phyloP scores from a whole-genome alignment of 2,113 vertebrate genomes.

The Struthidea cinerea region DNA sequence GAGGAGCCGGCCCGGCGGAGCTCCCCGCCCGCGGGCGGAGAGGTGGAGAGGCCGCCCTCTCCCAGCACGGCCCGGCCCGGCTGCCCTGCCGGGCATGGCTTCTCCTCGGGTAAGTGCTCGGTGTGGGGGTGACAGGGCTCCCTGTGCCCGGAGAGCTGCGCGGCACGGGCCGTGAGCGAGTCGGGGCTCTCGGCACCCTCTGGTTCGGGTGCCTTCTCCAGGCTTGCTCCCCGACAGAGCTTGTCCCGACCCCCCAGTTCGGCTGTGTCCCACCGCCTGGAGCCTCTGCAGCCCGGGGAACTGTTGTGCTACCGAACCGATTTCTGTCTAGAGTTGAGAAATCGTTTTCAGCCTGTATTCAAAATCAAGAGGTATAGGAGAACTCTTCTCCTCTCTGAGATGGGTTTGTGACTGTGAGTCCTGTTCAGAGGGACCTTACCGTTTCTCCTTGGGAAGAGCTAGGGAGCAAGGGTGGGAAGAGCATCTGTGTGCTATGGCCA shows the following conservation, averaged over 20 bases:
- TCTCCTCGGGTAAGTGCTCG: conserved; percentile 31
- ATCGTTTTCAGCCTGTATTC: rapidly evolving
- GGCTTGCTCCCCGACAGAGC: rapidly evolving
- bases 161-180: rapidly evolving
- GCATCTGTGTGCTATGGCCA: rapidly evolving
- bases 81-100: background rate
- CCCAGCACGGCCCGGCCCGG: background rate
- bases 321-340: background rate
- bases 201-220: rapidly evolving
- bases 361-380: background rate
- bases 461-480: rapidly evolving
- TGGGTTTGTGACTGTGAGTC: background rate
- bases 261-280: rapidly evolving
- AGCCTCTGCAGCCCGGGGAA: too few relatives aligned
- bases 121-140: rapidly evolving
- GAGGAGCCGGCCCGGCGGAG: background rate
- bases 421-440: rapidly evolving
- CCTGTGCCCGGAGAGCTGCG: background rate
- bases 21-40: background rate
- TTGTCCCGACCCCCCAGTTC: rapidly evolving
- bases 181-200: rapidly evolving
- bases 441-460: background rate
- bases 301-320: rapidly evolving
- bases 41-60: background rate
- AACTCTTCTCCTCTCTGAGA: background rate